Percentiles rank a stretch among this genome's conserved stretches.
These are phyloP conservation scores for Ivindomyrus marchei DNA, from an alignment of 2,113 vertebrate genomes.

Conservation along the genomic window DNA sequence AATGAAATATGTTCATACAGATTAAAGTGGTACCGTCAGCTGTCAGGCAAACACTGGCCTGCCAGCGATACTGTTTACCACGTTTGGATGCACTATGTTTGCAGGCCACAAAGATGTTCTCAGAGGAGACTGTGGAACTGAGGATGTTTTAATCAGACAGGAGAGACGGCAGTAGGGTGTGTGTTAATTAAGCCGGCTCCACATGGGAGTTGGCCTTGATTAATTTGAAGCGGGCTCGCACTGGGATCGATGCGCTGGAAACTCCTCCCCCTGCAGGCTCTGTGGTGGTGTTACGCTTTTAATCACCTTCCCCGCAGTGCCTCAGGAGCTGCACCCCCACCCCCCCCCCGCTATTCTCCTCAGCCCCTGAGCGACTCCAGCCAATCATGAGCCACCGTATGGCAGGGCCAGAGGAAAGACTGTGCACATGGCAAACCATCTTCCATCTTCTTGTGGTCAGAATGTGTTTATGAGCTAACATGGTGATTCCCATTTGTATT, in stretches of 20 bases:
- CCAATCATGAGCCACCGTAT: neutral
- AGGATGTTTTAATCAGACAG: neutral
- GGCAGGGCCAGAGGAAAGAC: neutral
- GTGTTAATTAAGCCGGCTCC: conserved; percentile 20
- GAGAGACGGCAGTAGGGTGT: neutral
- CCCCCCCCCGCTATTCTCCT: neutral
- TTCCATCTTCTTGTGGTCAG: neutral
- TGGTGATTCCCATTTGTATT: neutral
- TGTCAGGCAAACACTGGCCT: neutral
- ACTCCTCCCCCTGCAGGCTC: conserved; percentile 37
- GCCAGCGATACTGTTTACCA: neutral
- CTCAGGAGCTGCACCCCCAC: conserved; percentile 36
- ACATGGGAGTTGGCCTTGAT: conserved; percentile 39
- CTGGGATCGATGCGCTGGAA: conserved; percentile 41
- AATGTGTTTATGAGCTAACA: neutral
- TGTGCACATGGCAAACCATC: neutral
- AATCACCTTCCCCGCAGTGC: conserved; percentile 57
- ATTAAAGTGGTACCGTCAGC: neutral
- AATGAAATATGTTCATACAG: neutral
- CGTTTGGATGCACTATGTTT: neutral
- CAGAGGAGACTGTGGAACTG: neutral
- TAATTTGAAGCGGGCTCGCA: conserved; percentile 51
- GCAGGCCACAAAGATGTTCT: neutral
- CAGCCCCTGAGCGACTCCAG: neutral
- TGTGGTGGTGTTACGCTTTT: conserved; percentile 56